These are phyloP conservation scores for Natrix natrix DNA, from an alignment of 2,797 vertebrate genomes.

Conservation along the genomic window DNA sequence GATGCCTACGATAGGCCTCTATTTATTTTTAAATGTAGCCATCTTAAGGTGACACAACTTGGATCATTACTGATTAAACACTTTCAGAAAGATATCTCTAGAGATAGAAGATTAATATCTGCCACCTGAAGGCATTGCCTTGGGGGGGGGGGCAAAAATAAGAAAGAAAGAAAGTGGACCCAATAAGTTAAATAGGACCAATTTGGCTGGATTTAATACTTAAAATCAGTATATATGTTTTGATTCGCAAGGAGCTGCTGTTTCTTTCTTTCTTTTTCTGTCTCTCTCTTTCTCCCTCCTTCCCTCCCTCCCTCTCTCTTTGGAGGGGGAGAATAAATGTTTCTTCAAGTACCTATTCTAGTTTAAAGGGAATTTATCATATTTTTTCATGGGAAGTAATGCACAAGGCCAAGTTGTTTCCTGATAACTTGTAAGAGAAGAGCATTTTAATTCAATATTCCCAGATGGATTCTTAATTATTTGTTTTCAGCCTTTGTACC, in stretches of 20 bases:
- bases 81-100: conserved; percentile 58
- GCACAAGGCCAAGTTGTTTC: not conserved
- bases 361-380: not conserved
- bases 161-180: not conserved
- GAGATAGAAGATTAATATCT: conserved; percentile 60
- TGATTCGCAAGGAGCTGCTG: not conserved
- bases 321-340: not conserved
- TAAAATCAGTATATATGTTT: not conserved
- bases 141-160: conserved; percentile 30
- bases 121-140: conserved; percentile 49
- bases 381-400: not conserved
- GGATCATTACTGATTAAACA: conserved; percentile 61
- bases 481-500: not conserved
- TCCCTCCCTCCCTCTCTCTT: no score
- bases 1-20: conserved; percentile 52
- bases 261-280: no score
- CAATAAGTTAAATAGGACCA: not conserved
- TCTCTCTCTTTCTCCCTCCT: no score
- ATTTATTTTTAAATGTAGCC: conserved; percentile 63
- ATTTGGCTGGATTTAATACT: not conserved
- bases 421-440: not conserved
- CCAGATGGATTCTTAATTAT: not conserved
- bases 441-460: not conserved
- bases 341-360: not conserved
- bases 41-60: conserved; percentile 56